Percentiles rank a stretch among this genome's conserved stretches.
These are phyloP conservation scores for Zootermopsis nevadensis DNA, from an alignment of 2,888 invertebrate genomes.

Conservation along the genomic window DNA sequence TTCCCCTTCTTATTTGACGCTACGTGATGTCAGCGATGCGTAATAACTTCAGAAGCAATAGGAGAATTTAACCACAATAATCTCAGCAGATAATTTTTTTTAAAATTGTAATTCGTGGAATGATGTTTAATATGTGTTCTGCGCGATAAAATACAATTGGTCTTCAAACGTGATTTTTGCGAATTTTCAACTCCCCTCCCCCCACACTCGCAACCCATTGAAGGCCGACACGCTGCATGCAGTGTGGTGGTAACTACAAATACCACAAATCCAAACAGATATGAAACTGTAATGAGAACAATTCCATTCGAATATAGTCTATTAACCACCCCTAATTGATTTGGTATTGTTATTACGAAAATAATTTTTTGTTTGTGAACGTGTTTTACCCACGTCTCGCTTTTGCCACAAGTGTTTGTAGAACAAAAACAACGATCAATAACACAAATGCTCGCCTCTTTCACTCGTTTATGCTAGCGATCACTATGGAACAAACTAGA, in stretches of 20 bases:
- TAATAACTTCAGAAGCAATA: no score
- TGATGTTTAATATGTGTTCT: no score
- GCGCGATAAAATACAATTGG: no score
- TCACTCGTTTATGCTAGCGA: not conserved
- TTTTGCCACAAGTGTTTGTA: not conserved
- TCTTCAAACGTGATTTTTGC: no score
- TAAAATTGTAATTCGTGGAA: no score
- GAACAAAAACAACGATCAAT: not conserved
- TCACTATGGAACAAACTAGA: not conserved
- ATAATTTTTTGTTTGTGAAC: constrained; percentile 7
- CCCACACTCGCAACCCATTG: no score
- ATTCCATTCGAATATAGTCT: not conserved
- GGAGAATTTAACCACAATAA: no score
- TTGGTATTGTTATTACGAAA: constrained; percentile 15
- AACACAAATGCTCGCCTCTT: not conserved
- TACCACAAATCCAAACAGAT: constrained; percentile 1
- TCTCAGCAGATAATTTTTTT: no score
- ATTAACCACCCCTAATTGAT: not conserved
- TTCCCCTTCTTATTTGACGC: no score
- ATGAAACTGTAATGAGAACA: not conserved
- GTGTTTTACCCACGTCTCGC: not conserved
- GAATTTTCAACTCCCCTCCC: no score
- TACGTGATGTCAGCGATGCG: no score
- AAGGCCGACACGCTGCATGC: no score
- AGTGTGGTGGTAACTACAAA: not conserved